Conservation (phyloP, 2,797 vertebrate genomes). For the Rhabdophis nuchalis region DNA sequence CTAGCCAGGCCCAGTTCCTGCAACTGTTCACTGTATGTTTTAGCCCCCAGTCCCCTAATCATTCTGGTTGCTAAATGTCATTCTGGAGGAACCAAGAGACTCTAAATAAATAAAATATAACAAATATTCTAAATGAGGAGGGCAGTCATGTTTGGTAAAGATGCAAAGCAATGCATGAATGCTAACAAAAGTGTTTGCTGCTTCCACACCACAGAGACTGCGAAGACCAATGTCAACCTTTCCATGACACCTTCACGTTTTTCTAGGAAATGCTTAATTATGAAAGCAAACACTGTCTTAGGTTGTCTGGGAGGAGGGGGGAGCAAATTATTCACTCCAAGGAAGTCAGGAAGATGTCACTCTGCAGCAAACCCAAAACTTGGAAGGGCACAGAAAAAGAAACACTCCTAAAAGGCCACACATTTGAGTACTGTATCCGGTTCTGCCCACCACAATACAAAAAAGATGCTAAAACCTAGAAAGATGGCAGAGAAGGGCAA, state of each 20-base stretch:
- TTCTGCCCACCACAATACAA: too few relatives aligned
- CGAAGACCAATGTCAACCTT: not conserved
- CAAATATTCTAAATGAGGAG: too few relatives aligned
- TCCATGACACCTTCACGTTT: not conserved
- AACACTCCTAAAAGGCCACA: not conserved
- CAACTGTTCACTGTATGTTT: too few relatives aligned
- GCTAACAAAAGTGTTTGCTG: too few relatives aligned
- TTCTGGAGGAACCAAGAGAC: not conserved
- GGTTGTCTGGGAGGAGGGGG: not conserved
- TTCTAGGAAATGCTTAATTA: not conserved
- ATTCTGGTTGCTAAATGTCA: not conserved
- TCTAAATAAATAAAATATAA: not conserved
- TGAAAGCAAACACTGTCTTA: not conserved
- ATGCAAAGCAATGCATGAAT: not conserved
- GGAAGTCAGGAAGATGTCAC: not conserved
- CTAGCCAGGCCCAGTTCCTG: too few relatives aligned
- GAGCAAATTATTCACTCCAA: not conserved
- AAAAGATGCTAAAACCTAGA: too few relatives aligned
- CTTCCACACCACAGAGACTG: not conserved
- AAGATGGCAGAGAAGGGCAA: too few relatives aligned
- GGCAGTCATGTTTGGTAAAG: not conserved
- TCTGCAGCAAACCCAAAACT: not conserved
- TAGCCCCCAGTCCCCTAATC: too few relatives aligned
- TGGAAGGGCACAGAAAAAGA: not conserved
- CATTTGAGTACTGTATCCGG: too few relatives aligned